Base-by-base conservation (phyloP, 1,140 invertebrate genomes). In the Oryctes rhinoceros region DNA sequence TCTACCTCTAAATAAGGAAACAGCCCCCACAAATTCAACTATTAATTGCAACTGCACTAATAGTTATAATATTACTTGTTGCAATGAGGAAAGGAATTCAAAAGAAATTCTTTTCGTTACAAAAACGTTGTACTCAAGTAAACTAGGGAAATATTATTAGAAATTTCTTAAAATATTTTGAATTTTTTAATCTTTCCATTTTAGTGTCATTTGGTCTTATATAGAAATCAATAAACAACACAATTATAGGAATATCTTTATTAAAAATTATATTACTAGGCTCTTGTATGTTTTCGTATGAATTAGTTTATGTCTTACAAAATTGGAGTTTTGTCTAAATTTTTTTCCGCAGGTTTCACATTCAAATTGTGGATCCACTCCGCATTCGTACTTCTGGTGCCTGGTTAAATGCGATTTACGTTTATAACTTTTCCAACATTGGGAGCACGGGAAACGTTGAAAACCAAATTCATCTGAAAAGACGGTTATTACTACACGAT, bases 351-450 rank as follows among this genome's bases (percentile, higher is more conserved):
- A 80, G 30, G 37, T n/a, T 9, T 89, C 88, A 81, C 91, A 91
- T 35, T 87, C 84, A 82, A 91, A 91, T 81, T 89, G 86, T 9
- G 89, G 89, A 67, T 87, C 85, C 20, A 81, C 81, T 30, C 82
- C 82, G 74, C 80, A 81, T 75, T 84, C 82, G 37, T 80, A 82
- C 13, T 83, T 84, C n/a, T 81, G 24, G 74, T 81, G 80, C 78
- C 91, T 87, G 83, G 89, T 89, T 81, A 91, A 86, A 49, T 88
- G 89, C 81, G 88, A 88, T 80, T 89, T 89, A 84, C 89, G 88
- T 84, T 89, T 89, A 85, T 89, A 90, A 13, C 30, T 67, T 80
- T 83, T 83, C 18, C 76, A 74, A 78, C 84, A 85, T 9, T 37
- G 79, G 15, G 15, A 9, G 47, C 79, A 80, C 80, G 87, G 87